These are phyloP conservation scores for Ammospiza caudacuta DNA, from an alignment of 2,113 vertebrate genomes.

Conservation along the genomic window DNA sequence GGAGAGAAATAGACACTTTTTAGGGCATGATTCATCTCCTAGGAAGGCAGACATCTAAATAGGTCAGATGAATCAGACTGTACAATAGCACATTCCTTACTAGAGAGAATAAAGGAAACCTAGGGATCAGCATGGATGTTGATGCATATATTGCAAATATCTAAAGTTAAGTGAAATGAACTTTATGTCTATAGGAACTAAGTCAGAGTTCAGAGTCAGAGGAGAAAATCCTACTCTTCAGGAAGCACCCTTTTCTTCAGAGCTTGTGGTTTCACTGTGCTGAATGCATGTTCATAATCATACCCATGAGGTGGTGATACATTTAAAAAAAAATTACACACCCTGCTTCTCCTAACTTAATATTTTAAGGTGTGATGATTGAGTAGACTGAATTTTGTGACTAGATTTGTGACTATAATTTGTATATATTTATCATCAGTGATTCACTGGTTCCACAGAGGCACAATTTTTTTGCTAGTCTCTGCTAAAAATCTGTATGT, in stretches of 20 bases:
- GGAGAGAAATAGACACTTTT: slow-evolving; percentile 30
- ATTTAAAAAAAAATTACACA: neutral
- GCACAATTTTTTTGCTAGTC: neutral
- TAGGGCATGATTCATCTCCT: slow-evolving; percentile 37
- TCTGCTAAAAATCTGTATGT: neutral
- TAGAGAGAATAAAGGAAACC: slow-evolving; percentile 12
- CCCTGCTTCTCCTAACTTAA: neutral
- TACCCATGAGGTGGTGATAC: neutral
- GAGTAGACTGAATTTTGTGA: neutral
- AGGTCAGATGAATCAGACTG: slow-evolving; percentile 55
- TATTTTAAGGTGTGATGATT: neutral
- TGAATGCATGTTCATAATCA: neutral
- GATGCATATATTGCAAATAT: neutral
- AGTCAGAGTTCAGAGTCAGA: neutral
- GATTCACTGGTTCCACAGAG: neutral
- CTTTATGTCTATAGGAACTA: neutral
- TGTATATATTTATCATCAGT: neutral
- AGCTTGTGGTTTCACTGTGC: neutral
- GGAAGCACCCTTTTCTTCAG: neutral
- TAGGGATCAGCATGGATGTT: neutral
- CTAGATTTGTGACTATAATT: neutral
- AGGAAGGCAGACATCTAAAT: slow-evolving; percentile 11
- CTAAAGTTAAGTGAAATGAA: slow-evolving; percentile 1
- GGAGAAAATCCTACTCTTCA: neutral
- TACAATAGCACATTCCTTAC: slow-evolving; percentile 16